Conservation (phyloP, 2,888 invertebrate species). For the Drymonia ruficornis region DNA sequence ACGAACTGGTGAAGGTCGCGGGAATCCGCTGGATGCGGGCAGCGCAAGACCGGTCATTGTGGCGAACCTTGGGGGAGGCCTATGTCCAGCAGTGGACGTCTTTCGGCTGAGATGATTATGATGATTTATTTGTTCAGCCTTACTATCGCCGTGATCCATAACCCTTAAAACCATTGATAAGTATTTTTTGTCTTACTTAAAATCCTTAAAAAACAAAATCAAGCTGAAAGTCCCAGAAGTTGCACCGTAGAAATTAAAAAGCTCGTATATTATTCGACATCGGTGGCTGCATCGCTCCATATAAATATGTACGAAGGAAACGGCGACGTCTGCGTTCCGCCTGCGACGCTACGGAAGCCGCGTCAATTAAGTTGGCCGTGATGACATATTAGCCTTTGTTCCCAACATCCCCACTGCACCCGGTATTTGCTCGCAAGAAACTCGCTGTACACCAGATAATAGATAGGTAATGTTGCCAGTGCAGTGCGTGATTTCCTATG, state of each 20-base stretch:
- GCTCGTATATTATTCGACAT: background rate
- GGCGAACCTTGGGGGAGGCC: too few species aligned
- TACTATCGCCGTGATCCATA: too few species aligned
- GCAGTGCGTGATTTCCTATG: constrained; percentile 43
- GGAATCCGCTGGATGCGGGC: too few species aligned
- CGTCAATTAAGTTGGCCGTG: constrained; percentile 82
- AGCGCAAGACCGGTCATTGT: too few species aligned
- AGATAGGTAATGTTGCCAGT: constrained; percentile 43
- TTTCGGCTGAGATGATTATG: too few species aligned
- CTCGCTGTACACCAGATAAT: constrained; percentile 45
- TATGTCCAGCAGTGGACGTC: too few species aligned
- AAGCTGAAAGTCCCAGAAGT: too few species aligned
- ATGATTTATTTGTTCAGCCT: too few species aligned
- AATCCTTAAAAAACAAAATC: too few species aligned
- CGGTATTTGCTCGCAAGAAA: constrained; percentile 67
- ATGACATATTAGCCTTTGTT: constrained; percentile 84
- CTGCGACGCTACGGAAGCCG: constrained; percentile 78
- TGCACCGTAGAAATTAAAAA: background rate
- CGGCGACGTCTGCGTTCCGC: constrained; percentile 79
- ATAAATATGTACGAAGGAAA: constrained; percentile 81
- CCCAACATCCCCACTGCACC: constrained; percentile 49
- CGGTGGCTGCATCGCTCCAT: constrained; percentile 41
- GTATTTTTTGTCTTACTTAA: too few species aligned
- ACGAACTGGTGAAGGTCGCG: too few species aligned
- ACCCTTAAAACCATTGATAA: too few species aligned